These are phyloP conservation scores for Blastobasis lacticolella DNA, from an alignment of 2,888 invertebrate species.

Conservation along the genomic window DNA sequence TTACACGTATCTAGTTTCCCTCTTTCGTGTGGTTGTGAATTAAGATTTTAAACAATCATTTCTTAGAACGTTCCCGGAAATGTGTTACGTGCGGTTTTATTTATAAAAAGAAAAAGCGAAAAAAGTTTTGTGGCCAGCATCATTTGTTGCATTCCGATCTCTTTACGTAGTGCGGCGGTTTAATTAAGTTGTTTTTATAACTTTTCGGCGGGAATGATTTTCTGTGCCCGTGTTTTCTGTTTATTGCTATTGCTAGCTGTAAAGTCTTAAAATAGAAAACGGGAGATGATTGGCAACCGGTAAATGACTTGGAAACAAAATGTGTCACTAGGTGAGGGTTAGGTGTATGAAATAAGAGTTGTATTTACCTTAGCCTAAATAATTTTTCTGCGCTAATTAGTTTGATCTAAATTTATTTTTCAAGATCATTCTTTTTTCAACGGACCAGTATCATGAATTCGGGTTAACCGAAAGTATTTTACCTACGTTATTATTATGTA, in stretches of 20 bases:
- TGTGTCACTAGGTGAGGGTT: constrained; percentile 70
- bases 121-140: constrained; percentile 50
- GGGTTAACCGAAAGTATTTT: too few species aligned
- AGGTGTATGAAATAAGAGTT: constrained; percentile 41
- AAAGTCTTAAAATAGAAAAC: constrained; percentile 46
- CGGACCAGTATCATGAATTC: too few species aligned
- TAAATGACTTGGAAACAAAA: constrained; percentile 42
- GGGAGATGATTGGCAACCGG: constrained; percentile 39
- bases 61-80: constrained; percentile 43
- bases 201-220: constrained; percentile 41
- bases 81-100: constrained; percentile 43
- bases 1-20: constrained; percentile 12
- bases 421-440: not conserved
- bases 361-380: constrained; percentile 60
- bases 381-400: constrained; percentile 8
- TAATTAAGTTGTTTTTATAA: constrained; percentile 27
- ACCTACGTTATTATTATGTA: too few species aligned
- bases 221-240: constrained; percentile 20
- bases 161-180: constrained; percentile 46
- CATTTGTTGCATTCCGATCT: constrained; percentile 63
- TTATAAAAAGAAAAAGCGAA: constrained; percentile 52
- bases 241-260: constrained; percentile 13
- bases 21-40: too few species aligned
- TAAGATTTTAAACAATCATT: too few species aligned
- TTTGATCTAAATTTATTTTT: constrained; percentile 1